phyloP scores from a whole-genome alignment of 2,113 vertebrate species.

The Paratilapia polleni region DNA sequence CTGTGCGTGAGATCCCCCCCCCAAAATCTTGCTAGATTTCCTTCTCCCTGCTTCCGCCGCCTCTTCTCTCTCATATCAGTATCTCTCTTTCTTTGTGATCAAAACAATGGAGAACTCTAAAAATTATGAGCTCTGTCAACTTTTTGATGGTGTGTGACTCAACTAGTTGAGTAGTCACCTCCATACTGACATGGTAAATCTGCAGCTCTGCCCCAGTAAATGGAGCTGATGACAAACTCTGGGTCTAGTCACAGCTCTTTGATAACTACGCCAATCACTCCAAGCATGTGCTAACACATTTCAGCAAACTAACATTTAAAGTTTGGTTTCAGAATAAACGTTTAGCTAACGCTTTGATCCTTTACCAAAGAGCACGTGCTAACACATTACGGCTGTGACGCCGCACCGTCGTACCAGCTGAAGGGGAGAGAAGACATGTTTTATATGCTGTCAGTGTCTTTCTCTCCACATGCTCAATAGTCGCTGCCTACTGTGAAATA shows the following conservation, averaged over 20 bases:
- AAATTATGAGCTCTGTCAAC: conserved; percentile 37
- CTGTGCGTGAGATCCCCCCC: conserved; percentile 45
- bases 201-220: conserved; percentile 59
- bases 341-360: conserved; percentile 61
- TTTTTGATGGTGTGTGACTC: conserved; percentile 52
- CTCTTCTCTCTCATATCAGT: conserved; percentile 34
- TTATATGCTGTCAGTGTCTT: conserved; percentile 34
- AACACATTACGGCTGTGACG: conserved; percentile 31
- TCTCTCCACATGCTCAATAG: conserved; percentile 53
- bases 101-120: conserved; percentile 18
- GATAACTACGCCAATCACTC: conserved; percentile 51
- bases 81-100: conserved; percentile 55
- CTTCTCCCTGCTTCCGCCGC: conserved; percentile 16
- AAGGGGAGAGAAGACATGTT: conserved; percentile 38
- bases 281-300: conserved; percentile 49
- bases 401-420: not conserved
- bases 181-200: conserved; percentile 49
- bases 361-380: conserved; percentile 44
- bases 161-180: conserved; percentile 65
- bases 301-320: conserved; percentile 45
- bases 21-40: conserved; percentile 16
- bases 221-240: conserved; percentile 67
- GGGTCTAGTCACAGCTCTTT: conserved; percentile 58
- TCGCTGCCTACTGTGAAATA: conserved; percentile 58
- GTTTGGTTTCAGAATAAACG: conserved; percentile 50